phyloP scores from a whole-genome alignment of 2,888 invertebrate species.

The Drosophila acutilabella region DNA sequence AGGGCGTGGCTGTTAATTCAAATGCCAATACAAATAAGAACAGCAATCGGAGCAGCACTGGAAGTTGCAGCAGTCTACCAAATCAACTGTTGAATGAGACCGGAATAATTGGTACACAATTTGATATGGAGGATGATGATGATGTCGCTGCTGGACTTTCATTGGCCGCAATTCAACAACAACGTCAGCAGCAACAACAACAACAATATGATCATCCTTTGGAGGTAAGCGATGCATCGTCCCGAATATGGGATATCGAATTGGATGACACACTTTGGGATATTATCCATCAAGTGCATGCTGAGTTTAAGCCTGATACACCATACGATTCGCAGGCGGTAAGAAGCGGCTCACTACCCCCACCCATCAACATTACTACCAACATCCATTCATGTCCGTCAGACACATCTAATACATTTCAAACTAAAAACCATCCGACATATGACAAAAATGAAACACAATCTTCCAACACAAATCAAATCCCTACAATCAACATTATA shows the following conservation, averaged over 20 bases:
- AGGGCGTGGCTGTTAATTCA: not conserved
- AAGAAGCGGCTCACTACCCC: not conserved
- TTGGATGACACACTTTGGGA: slow-evolving; percentile 41
- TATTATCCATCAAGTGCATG: slow-evolving; percentile 7
- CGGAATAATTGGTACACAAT: slow-evolving; percentile 23
- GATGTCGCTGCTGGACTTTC: slow-evolving; percentile 19
- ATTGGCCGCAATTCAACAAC: slow-evolving; percentile 13
- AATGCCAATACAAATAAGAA: slow-evolving; percentile 13
- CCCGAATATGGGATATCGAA: slow-evolving; percentile 29
- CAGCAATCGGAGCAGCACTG: slow-evolving; percentile 21
- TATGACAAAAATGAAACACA: not conserved
- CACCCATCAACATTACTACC: not conserved
- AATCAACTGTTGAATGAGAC: slow-evolving; percentile 44
- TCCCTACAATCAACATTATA: too few relatives aligned
- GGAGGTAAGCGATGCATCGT: slow-evolving; percentile 61
- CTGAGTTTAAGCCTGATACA: not conserved
- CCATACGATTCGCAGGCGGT: slow-evolving; percentile 3
- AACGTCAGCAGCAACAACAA: not conserved
- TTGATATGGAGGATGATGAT: slow-evolving; percentile 43
- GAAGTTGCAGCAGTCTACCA: slow-evolving; percentile 52
- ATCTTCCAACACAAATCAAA: too few relatives aligned
- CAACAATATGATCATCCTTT: slow-evolving; percentile 35
- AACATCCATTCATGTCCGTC: not conserved
- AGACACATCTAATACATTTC: not conserved
- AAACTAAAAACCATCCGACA: not conserved